Evolutionary conservation across 2,113 vertebrate genomes (phyloP), one percentile per base, ranked within the genome.

Genomic region (Mormoops blainvillei): DNA sequence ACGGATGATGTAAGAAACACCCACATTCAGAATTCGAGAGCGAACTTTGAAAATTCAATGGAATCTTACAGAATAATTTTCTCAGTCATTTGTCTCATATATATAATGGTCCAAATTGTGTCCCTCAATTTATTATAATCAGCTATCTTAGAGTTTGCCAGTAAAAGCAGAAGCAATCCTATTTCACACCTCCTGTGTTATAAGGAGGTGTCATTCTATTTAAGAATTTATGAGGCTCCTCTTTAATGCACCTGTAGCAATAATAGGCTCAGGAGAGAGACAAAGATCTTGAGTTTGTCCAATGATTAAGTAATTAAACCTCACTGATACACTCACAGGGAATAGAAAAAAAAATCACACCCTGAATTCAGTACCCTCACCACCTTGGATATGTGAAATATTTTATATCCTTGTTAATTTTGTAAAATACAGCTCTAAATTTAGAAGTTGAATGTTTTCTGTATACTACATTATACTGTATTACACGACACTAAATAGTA

Each of bases 21-120:
- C 71, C 94, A 93, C 28, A 9, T 74, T 90, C 41, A 92, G 52
- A 90, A 94, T 80, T 20, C 74, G 67, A 89, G 67, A 43, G 19
- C 19, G 52, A 31, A 13, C 50, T 97, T 88, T 83, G 54, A 91
- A 95, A 91, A 96, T 61, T 70, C 54, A 88, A 11, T 70, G 86
- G 54, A 78, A 93, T 58, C n/a, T 43, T 82, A 67, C 18, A 9
- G 41, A 78, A 63, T 89, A 84, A 88, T 38, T 87, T 67, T 86
- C 31, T 67, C 24, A 31, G n/a, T 82, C 36, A 54, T 22, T 71
- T 67, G 12, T 76, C 41, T 95, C 5, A 31, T 71, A 74, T 0
- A 36, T 38, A 65, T 22, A 26, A 63, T 38, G 19, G 14, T 68
- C 45, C 45, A 94, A 92, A 71, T 84, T 41, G 26, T 73, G 58